Base-by-base conservation (phyloP, 2,888 invertebrate species). In the Kuschelorhynchus macadamiae region DNA sequence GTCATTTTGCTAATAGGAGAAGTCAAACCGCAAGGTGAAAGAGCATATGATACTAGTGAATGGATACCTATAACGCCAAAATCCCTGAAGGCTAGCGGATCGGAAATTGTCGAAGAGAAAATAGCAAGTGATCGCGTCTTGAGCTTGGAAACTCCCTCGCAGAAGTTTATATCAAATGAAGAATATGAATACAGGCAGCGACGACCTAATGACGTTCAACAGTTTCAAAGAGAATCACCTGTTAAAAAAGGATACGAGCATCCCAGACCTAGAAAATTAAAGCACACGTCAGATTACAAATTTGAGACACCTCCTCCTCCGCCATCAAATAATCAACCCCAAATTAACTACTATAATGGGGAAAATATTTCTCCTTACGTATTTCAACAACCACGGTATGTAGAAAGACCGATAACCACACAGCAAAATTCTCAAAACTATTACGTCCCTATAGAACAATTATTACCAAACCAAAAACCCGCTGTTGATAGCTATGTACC, bases 41-140 rank as follows among this genome's bases (percentile, higher is more conserved):
- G 74, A 71, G 74, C 78, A 1, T 82, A 82, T 67, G 81, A 82
- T 68, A 79, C 80, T 16, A 83, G 80, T 68, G 88, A 88, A 62
- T 89, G 88, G 88, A 84, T 88, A 60, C 88, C 88, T 11, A 79
- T 88, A 12, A 76, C 81, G 8, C 79, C 83, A 60, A 33, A 70
- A 3, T 52, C 49, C n/a, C 16, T 83, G 81, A 42, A 79, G 77
- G 63, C 30, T 9, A 46, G 12, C 14, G 44, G 11, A 11, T 33
- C 55, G 2, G 49, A 70, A 21, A 36, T 14, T 56, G 80, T 83
- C 18, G 70, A 42, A 47, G 63, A 65, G 74, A 79, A 71, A 76
- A 74, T 77, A 73, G 80, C 82, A 2, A 77, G 77, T 7, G 81
- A 79, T 8, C 73, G 83, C 61, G 81, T 83, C 1, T 66, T 84